phyloP scores from a whole-genome alignment of 2,113 vertebrate species.

The Climacteris rufus region DNA sequence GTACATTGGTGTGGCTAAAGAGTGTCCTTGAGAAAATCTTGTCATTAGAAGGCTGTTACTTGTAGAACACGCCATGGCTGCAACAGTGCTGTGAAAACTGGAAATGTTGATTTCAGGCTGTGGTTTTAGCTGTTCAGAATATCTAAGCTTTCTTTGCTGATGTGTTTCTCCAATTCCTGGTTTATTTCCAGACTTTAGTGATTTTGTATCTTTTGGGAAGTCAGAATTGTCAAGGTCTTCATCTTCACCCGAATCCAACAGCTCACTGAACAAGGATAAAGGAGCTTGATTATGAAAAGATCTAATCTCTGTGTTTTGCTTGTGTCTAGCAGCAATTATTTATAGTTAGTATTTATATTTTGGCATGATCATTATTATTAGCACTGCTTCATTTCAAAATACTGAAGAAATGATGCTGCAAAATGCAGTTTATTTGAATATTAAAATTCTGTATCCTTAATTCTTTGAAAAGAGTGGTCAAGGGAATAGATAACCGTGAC shows the following conservation, averaged over 20 bases:
- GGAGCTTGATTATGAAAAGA: constrained; percentile 17
- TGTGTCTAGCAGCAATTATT: constrained; percentile 6
- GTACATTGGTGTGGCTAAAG: neutral
- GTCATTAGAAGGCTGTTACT: neutral
- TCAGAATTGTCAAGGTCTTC: constrained; percentile 1
- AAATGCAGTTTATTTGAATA: constrained; percentile 65
- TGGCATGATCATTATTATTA: constrained; percentile 54
- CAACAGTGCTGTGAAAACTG: neutral
- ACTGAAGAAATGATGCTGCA: constrained; percentile 37
- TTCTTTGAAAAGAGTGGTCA: constrained; percentile 63
- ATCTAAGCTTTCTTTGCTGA: neutral
- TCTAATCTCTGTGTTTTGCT: neutral
- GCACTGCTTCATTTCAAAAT: neutral
- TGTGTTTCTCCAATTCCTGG: neutral
- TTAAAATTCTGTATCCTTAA: constrained; percentile 62
- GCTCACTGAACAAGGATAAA: constrained; percentile 20
- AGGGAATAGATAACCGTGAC: constrained; percentile 63
- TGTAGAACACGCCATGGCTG: neutral
- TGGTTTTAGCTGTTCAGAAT: neutral
- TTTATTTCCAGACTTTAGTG: neutral
- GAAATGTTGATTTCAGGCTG: neutral
- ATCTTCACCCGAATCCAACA: neutral
- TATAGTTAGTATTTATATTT: constrained; percentile 42
- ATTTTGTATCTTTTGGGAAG: neutral
- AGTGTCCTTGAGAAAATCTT: neutral